Conservation (phyloP, 2,113 vertebrate species). For the Gobius niger region DNA sequence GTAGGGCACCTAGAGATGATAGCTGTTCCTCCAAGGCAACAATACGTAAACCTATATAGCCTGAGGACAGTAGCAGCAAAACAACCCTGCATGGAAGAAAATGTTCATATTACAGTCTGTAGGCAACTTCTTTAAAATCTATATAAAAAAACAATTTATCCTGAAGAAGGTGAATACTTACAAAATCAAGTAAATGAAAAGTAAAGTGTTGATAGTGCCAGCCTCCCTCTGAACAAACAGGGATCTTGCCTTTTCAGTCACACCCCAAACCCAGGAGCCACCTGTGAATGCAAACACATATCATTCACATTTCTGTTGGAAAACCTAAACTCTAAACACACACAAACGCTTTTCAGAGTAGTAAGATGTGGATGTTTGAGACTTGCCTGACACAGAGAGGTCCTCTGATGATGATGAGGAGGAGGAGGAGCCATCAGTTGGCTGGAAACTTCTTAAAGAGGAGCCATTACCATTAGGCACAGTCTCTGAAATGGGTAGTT, state of each 20-base stretch:
- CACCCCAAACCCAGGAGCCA: constrained; percentile 62
- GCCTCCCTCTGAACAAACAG: constrained; percentile 67
- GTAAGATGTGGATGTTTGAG: background rate
- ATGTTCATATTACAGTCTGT: background rate
- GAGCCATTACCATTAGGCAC: constrained; percentile 38
- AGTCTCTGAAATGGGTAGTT: constrained; percentile 41
- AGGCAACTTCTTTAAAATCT: background rate
- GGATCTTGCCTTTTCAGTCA: constrained; percentile 48
- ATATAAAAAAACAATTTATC: too few relatives aligned
- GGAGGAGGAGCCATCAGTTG: constrained; percentile 49
- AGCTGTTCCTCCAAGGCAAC: constrained; percentile 84
- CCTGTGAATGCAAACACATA: constrained; percentile 41
- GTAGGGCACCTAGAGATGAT: constrained; percentile 68
- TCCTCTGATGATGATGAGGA: constrained; percentile 49
- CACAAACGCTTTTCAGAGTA: background rate
- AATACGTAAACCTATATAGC: constrained; percentile 85
- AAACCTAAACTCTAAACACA: background rate
- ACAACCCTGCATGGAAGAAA: constrained; percentile 72
- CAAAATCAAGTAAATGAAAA: constrained; percentile 85
- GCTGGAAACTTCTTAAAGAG: constrained; percentile 39
- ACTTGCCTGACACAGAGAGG: constrained; percentile 63
- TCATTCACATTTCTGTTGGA: background rate
- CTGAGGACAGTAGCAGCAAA: constrained; percentile 82
- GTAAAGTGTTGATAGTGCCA: constrained; percentile 73
- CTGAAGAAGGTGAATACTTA: constrained; percentile 63